These are phyloP conservation scores for Heliconius congener DNA, from an alignment of 1,140 invertebrate genomes.

Conservation along the genomic window DNA sequence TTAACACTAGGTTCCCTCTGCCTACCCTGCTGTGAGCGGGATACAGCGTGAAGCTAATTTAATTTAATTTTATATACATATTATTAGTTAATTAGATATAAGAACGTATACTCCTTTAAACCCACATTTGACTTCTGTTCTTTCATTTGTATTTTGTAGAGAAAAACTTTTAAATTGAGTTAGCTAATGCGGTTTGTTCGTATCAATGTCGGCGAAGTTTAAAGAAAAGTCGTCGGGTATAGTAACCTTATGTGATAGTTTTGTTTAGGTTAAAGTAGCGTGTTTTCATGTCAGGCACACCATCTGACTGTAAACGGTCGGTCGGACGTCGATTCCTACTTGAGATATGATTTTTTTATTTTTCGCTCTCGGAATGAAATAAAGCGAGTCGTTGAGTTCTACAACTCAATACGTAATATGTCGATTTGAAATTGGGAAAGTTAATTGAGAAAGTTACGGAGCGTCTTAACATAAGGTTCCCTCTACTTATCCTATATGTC, in stretches of 20 bases:
- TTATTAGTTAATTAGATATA: neutral
- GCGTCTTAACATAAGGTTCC: no score
- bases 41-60: neutral
- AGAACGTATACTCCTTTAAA: neutral
- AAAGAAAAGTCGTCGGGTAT: neutral
- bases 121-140: neutral
- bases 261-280: neutral
- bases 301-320: no score
- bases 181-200: neutral
- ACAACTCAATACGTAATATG: no score
- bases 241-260: neutral
- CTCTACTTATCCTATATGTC: neutral
- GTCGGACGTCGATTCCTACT: no score
- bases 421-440: no score
- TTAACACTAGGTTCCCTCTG: no score
- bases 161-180: constrained; percentile 3
- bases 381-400: no score
- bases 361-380: no score
- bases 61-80: neutral
- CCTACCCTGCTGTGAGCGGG: no score
- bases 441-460: no score
- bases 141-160: neutral
- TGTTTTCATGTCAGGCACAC: neutral
- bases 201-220: constrained; percentile 8
- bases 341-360: no score